A percentile compares a stretch with the other conserved stretches of the same genome.
Evolutionary conservation across 1,140 invertebrate species (phyloP).

Genomic region (Bombus pyrosoma): DNA sequence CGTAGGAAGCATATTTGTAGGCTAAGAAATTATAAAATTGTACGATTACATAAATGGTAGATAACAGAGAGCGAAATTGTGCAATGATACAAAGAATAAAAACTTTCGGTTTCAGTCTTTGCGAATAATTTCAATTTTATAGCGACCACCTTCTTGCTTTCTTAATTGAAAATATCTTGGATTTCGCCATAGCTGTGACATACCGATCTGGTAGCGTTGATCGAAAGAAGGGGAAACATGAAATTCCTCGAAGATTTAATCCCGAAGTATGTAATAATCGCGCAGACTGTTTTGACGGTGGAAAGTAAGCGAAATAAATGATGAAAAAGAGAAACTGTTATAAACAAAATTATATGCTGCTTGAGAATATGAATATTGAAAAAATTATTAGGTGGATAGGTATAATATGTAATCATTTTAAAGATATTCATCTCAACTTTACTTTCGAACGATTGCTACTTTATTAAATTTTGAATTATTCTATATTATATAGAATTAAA

Average conservation of each 20-base stretch:
- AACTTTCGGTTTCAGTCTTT: not conserved
- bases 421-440: no score
- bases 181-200: not conserved
- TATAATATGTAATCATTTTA: no score
- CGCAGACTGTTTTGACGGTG: no score
- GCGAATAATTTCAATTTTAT: conserved; percentile 6
- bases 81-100: not conserved
- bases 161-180: conserved; percentile 17
- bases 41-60: not conserved
- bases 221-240: not conserved
- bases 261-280: not conserved
- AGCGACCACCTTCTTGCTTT: not conserved
- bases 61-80: not conserved
- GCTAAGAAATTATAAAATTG: not conserved
- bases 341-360: not conserved
- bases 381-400: not conserved
- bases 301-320: not conserved
- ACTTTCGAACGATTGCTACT: not conserved
- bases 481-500: not conserved
- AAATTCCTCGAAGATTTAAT: conserved; percentile 11
- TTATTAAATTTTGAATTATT: not conserved
- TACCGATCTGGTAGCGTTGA: not conserved
- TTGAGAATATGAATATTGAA: not conserved
- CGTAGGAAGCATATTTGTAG: not conserved
- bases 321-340: not conserved